A percentile compares a stretch with the other conserved stretches of the same genome.
These are phyloP conservation scores for Diadumene lineata DNA, from an alignment of 92 coral and sea anemone genomes.

Conservation along the genomic window DNA sequence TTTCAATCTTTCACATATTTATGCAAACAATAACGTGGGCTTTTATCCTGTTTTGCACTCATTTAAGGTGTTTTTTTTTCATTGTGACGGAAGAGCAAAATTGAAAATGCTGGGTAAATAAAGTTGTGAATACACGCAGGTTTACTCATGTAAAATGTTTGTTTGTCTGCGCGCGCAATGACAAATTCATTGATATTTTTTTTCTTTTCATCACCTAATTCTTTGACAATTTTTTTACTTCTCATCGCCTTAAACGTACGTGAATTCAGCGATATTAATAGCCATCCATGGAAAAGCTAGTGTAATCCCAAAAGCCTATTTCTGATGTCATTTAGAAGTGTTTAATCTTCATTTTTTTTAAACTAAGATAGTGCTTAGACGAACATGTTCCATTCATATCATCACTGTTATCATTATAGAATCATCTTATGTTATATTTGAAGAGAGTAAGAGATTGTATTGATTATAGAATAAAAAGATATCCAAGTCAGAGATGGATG, in stretches of 20 bases:
- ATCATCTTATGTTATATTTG: background rate
- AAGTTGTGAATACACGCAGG: conserved; percentile 2
- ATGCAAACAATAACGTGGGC: background rate
- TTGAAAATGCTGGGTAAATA: background rate
- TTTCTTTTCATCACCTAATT: too few species aligned
- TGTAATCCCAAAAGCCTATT: background rate
- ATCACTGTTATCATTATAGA: background rate
- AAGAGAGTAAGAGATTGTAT: background rate
- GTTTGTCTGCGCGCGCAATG: too few species aligned
- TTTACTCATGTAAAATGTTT: too few species aligned
- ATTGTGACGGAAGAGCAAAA: conserved; percentile 9
- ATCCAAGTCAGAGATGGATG: conserved; percentile 3
- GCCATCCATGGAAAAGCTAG: background rate
- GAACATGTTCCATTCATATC: background rate
- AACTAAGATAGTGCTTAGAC: background rate
- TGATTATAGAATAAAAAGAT: background rate
- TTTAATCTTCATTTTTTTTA: background rate
- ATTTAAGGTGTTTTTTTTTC: background rate
- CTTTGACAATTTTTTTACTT: background rate
- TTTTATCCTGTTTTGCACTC: conserved; percentile 6
- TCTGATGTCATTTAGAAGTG: background rate
- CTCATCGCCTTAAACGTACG: background rate
- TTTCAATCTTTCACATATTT: background rate
- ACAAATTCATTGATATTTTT: too few species aligned
- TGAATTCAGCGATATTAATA: background rate